A percentile compares a stretch with the other conserved stretches of the same genome.
phyloP scores from a whole-genome alignment of 2,888 invertebrate genomes.

The Volucella zonaria region DNA sequence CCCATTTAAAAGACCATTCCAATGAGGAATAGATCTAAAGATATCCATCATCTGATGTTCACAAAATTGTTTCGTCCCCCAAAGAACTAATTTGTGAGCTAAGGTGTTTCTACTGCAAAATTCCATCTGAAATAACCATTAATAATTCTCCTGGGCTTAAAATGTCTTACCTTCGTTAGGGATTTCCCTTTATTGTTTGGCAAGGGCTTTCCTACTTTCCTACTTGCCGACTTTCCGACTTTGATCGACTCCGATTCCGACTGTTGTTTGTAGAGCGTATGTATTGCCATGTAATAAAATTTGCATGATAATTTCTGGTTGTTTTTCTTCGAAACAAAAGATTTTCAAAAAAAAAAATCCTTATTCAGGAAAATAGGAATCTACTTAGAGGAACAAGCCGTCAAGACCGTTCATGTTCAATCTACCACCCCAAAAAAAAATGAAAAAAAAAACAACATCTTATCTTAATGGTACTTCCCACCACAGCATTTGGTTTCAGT shows the following conservation, averaged over 20 bases:
- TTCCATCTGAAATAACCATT: not conserved
- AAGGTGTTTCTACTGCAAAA: not conserved
- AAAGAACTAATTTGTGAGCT: not conserved
- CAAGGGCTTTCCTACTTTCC: not conserved
- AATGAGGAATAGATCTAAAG: too few relatives aligned
- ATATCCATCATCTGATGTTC: too few relatives aligned
- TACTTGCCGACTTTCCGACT: not conserved
- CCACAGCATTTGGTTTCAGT: not conserved
- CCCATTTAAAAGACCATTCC: too few relatives aligned
- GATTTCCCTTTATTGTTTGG: not conserved
- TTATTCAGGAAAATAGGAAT: not conserved
- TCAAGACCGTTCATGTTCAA: not conserved
- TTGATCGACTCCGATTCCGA: too few relatives aligned
- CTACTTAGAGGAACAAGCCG: too few relatives aligned
- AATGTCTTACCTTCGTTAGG: not conserved
- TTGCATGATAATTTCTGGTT: too few relatives aligned
- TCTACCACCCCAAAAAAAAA: not conserved
- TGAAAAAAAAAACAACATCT: constrained; percentile 35
- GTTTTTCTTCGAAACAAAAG: too few relatives aligned
- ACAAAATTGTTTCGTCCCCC: too few relatives aligned
- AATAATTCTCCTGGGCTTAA: not conserved
- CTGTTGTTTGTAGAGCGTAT: too few relatives aligned
- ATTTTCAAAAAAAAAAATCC: too few relatives aligned
- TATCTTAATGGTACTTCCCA: constrained; percentile 53
- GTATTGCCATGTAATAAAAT: too few relatives aligned